Percentiles rank a stretch among this genome's conserved stretches.
Conservation (phyloP, 35 echinoderm and acorn worm genomes). For the Lytechinus pictus region DNA sequence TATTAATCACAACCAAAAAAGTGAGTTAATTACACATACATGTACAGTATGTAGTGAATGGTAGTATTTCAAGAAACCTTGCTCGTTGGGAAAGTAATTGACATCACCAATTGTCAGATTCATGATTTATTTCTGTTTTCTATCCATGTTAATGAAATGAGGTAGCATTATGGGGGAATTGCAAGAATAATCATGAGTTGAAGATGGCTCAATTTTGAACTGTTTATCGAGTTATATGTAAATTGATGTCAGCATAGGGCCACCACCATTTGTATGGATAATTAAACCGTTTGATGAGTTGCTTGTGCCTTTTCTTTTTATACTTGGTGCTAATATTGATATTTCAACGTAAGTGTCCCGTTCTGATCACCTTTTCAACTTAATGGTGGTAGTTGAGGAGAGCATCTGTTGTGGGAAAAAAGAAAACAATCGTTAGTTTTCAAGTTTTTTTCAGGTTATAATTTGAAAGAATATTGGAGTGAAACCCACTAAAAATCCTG, state of each 20-base stretch:
- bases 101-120: background rate
- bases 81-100: no score
- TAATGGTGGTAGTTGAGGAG: background rate
- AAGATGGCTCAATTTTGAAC: background rate
- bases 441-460: no score
- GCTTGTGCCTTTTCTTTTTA: conserved; percentile 18
- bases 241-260: background rate
- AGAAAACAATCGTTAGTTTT: no score
- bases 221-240: no score
- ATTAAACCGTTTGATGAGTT: background rate
- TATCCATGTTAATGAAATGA: no score
- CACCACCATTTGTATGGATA: background rate
- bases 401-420: no score
- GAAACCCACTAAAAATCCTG: no score
- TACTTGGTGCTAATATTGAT: conserved; percentile 10
- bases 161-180: background rate
- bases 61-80: no score
- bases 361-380: background rate
- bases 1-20: no score
- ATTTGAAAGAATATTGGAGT: no score
- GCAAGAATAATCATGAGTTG: background rate
- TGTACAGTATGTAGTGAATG: no score
- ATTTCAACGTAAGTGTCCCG: background rate
- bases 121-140: background rate
- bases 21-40: no score